These are phyloP conservation scores for Dicranocentrus wangi DNA, from an alignment of 2,888 invertebrate species.

Conservation along the genomic window DNA sequence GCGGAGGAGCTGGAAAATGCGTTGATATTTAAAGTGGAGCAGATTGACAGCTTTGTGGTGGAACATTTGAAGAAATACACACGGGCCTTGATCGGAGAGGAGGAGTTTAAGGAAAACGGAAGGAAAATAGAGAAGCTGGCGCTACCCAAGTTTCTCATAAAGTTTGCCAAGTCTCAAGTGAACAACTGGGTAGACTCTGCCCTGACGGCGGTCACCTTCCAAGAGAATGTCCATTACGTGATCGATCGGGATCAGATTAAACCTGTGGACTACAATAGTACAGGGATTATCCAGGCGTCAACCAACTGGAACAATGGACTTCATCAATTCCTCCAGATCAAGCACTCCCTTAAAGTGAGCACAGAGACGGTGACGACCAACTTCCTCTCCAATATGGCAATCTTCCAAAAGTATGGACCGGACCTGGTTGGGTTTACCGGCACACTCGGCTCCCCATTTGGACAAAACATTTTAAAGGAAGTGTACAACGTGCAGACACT, in stretches of 20 bases:
- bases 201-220: constrained; percentile 34
- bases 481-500: constrained; percentile 41
- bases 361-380: constrained; percentile 62
- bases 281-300: constrained; percentile 46
- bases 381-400: constrained; percentile 57
- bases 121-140: constrained; percentile 8
- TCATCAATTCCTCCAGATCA: constrained; percentile 66
- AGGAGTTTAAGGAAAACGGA: too few relatives aligned
- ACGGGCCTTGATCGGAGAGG: background rate
- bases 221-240: constrained; percentile 60
- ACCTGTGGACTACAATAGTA: constrained; percentile 63
- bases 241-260: constrained; percentile 47
- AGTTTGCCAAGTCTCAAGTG: constrained; percentile 48
- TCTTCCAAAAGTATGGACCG: constrained; percentile 47
- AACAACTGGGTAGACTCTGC: constrained; percentile 49
- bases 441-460: constrained; percentile 51
- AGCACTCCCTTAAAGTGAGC: constrained; percentile 47
- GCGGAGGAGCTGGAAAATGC: too few relatives aligned
- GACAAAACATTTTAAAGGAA: background rate
- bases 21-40: too few relatives aligned
- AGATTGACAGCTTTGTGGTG: constrained; percentile 15
- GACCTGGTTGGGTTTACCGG: constrained; percentile 59
- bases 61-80: constrained; percentile 22
- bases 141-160: background rate
- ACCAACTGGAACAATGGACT: constrained; percentile 63